Percentiles rank a stretch among this genome's conserved stretches.
phyloP scores from a whole-genome alignment of 2,113 vertebrate genomes.

The Megaceryle torquata region DNA sequence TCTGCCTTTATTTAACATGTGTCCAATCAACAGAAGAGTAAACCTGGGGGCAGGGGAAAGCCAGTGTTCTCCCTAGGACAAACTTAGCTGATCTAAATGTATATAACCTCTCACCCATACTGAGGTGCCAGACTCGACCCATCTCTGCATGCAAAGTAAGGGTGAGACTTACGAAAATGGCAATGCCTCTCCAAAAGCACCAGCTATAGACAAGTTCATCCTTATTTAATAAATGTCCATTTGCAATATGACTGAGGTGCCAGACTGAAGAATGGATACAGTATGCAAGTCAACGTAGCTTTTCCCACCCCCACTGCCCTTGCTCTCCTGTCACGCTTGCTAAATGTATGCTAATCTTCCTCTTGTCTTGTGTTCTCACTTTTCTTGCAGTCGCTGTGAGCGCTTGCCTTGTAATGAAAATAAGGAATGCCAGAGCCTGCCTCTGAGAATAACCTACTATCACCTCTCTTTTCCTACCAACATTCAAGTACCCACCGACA shows the following conservation, averaged over 20 bases:
- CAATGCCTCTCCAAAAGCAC: neutral
- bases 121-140: neutral
- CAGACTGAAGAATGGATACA: neutral
- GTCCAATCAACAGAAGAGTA: neutral
- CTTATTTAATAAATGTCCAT: neutral
- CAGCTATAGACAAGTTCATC: neutral
- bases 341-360: constrained; percentile 69
- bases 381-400: constrained; percentile 95
- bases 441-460: constrained; percentile 98
- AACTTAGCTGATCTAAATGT: neutral
- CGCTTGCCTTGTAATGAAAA: constrained; percentile 97
- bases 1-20: neutral
- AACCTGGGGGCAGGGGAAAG: neutral
- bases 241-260: neutral
- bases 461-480: constrained; percentile 97
- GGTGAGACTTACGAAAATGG: neutral
- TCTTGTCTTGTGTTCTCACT: constrained; percentile 78
- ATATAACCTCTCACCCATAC: neutral
- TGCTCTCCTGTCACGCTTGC: constrained; percentile 54
- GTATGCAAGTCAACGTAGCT: neutral
- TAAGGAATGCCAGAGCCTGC: constrained; percentile 92
- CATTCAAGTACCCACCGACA: constrained; percentile 89
- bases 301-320: constrained; percentile 13
- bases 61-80: neutral
- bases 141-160: neutral